Evolutionary conservation across 2,797 vertebrate genomes (phyloP).

Genomic region (Loris lydekkerianus): DNA sequence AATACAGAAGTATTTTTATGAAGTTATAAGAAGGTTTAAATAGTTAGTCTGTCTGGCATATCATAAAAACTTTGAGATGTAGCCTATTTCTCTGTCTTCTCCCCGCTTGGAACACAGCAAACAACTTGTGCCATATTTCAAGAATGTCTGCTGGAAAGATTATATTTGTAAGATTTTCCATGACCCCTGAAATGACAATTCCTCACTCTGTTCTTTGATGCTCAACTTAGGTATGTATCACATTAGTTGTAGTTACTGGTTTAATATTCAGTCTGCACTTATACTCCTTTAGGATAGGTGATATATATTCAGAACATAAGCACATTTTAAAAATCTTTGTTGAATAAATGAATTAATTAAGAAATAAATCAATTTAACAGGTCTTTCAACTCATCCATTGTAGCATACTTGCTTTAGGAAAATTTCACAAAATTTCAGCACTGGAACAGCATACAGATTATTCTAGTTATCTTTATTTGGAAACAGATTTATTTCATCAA

Average conservation of each 20-base stretch:
- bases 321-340: background rate
- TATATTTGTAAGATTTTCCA: constrained; percentile 1
- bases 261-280: background rate
- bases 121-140: background rate
- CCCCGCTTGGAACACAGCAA: background rate
- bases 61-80: background rate
- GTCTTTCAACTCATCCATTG: background rate
- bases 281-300: background rate
- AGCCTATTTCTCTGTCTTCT: background rate
- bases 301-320: background rate
- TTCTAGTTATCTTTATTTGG: background rate
- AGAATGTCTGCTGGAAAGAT: background rate
- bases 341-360: background rate
- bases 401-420: background rate
- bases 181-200: background rate
- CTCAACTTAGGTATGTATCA: background rate
- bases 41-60: background rate
- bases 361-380: background rate
- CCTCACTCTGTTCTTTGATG: background rate
- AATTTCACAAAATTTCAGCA: background rate
- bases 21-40: background rate
- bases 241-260: background rate
- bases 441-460: background rate
- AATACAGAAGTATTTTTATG: background rate
- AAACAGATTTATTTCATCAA: background rate